These are phyloP conservation scores for Calycopis cecrops DNA, from an alignment of 1,140 invertebrate species.

Conservation along the genomic window DNA sequence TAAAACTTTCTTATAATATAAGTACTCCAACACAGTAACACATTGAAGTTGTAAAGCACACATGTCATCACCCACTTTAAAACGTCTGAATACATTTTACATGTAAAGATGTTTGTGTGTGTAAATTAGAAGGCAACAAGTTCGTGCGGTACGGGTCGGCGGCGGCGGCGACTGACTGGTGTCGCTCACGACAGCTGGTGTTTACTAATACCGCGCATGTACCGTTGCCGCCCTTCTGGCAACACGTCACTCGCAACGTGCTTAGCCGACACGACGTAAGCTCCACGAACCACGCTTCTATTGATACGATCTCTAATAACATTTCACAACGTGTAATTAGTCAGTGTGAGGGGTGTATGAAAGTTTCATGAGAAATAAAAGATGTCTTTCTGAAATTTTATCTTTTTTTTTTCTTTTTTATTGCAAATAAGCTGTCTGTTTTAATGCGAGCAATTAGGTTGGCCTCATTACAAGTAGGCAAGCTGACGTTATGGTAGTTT, in stretches of 20 bases:
- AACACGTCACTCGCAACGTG: not conserved
- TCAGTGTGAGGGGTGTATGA: constrained; percentile 51
- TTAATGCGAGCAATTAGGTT: too few species aligned
- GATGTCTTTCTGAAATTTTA: constrained; percentile 53
- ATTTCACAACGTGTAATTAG: constrained; percentile 39
- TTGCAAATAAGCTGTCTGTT: not conserved
- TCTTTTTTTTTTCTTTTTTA: constrained; percentile 34
- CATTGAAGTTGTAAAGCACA: too few species aligned
- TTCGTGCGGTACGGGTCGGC: not conserved
- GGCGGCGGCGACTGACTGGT: not conserved
- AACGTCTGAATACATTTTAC: too few species aligned
- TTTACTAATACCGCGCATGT: constrained; percentile 2
- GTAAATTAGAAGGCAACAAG: not conserved
- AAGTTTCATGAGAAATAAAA: constrained; percentile 58
- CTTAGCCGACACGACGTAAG: not conserved
- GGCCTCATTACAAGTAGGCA: too few species aligned
- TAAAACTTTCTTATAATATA: too few species aligned
- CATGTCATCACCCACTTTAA: too few species aligned
- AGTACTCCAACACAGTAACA: too few species aligned
- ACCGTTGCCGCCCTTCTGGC: not conserved
- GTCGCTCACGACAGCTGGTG: not conserved
- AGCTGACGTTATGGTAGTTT: too few species aligned
- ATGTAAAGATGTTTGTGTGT: too few species aligned
- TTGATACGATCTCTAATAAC: too few species aligned
- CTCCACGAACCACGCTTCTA: too few species aligned